These are phyloP conservation scores for Apodemia mormo DNA, from an alignment of 2,888 invertebrate species.

Conservation along the genomic window DNA sequence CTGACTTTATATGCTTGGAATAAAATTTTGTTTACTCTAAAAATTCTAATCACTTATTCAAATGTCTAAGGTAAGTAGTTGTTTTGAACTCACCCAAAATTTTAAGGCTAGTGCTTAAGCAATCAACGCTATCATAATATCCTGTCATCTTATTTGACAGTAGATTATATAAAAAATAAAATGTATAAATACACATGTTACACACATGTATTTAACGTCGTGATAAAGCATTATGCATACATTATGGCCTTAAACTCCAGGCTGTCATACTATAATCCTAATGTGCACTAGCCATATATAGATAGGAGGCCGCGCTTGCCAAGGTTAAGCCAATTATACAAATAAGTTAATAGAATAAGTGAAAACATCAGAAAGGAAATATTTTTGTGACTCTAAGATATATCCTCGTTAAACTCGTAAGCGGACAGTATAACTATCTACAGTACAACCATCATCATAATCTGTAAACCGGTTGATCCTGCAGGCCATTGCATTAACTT, in stretches of 20 bases:
- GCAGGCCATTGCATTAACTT: too few relatives aligned
- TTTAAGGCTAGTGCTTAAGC: background rate
- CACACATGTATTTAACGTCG: background rate
- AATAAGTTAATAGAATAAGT: too few relatives aligned
- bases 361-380: too few relatives aligned
- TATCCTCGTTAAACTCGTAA: too few relatives aligned
- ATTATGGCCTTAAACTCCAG: background rate
- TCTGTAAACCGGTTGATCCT: too few relatives aligned
- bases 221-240: background rate
- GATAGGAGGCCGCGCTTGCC: background rate
- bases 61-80: too few relatives aligned
- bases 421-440: too few relatives aligned
- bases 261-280: slow-evolving; percentile 1
- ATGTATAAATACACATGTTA: background rate
- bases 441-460: too few relatives aligned
- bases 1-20: too few relatives aligned
- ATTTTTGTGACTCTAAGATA: too few relatives aligned
- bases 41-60: too few relatives aligned
- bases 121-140: background rate
- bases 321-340: slow-evolving; percentile 1
- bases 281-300: background rate
- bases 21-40: too few relatives aligned
- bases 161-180: background rate
- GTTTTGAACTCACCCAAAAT: background rate
- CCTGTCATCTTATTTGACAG: background rate